These are phyloP conservation scores for Bombus pascuorum DNA, from an alignment of 1,140 invertebrate species.

Conservation along the genomic window DNA sequence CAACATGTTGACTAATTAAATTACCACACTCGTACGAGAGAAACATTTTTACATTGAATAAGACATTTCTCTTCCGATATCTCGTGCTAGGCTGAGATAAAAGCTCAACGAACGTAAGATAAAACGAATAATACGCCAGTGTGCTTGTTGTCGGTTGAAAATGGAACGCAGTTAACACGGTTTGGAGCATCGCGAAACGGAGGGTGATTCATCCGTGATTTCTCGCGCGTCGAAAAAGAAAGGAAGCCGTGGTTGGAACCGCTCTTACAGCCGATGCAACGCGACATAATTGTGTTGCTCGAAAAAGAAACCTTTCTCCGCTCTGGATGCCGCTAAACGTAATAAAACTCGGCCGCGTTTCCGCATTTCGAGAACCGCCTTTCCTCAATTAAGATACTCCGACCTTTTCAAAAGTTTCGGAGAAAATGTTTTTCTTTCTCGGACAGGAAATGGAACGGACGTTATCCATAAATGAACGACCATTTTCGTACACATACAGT, in stretches of 20 bases:
- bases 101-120: not conserved
- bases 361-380: conserved; percentile 24
- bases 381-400: conserved; percentile 52
- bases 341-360: conserved; percentile 29
- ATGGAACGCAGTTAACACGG: not conserved
- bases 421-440: conserved; percentile 45
- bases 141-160: not conserved
- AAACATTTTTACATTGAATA: not conserved
- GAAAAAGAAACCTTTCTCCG: conserved; percentile 34
- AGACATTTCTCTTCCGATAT: not conserved
- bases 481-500: too few relatives aligned
- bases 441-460: not conserved
- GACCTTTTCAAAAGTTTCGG: conserved; percentile 27
- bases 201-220: conserved; percentile 49
- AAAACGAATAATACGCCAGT: not conserved
- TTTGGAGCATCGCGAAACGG: not conserved
- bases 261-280: not conserved
- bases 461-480: not conserved
- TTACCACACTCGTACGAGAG: not conserved
- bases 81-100: not conserved
- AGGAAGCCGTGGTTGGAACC: conserved; percentile 3
- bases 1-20: not conserved
- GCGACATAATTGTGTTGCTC: conserved; percentile 20
- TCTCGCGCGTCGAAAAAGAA: conserved; percentile 20
- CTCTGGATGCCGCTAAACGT: conserved; percentile 9